Base-by-base conservation (phyloP, 2,797 vertebrate genomes). In the Sebastes baramenuke region DNA sequence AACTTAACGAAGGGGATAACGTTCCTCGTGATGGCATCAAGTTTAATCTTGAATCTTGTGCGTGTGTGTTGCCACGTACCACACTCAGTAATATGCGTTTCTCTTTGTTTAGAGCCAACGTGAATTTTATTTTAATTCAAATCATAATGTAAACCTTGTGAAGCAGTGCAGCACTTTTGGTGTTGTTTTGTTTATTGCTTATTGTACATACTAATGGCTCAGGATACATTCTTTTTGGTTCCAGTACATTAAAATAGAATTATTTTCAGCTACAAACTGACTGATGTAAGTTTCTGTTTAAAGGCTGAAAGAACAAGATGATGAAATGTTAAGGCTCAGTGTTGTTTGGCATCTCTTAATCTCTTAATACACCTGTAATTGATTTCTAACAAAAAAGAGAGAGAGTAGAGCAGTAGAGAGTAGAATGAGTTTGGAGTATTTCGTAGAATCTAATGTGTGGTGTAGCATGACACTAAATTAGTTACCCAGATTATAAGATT, bases 31-130 rank as follows among this genome's bases (percentile, higher is more conserved):
- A 69, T 9, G 64, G 14, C 70, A 61, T 62, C 20, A 29, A 30
- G 58, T 76, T 58, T 80, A 62, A 74, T 61, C 38, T 6, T 22
- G 7, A 60, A 8, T 74, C 10, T 22, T 81, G 36, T 66, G 68
- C 34, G 13, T 61, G 24, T 4, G 34, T 66, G 62, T 69, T 11
- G 36, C 38, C 30, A 11, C 5, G 2, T 67, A 8, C 14, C n/a
- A 29, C 36, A 4, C 27, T 54, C 34, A 13, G n/a, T 54, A 12
- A 56, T n/a, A 18, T 62, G n/a, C 16, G 9, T 62, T 3, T 38
- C 8, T 34, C n/a, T 79, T 18, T 58, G 4, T 54, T 61, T 27
- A 54, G 18, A 62, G 5, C 20, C 56, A 62, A 3, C 13, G 2
- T 30, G 7, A 30, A n/a, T 64, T 49, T 58, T 18, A 24, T 20